Percentiles rank a stretch among this genome's conserved stretches.
These are phyloP conservation scores for Synaphobranchus kaupii DNA, from an alignment of 2,797 vertebrate species.

Conservation along the genomic window DNA sequence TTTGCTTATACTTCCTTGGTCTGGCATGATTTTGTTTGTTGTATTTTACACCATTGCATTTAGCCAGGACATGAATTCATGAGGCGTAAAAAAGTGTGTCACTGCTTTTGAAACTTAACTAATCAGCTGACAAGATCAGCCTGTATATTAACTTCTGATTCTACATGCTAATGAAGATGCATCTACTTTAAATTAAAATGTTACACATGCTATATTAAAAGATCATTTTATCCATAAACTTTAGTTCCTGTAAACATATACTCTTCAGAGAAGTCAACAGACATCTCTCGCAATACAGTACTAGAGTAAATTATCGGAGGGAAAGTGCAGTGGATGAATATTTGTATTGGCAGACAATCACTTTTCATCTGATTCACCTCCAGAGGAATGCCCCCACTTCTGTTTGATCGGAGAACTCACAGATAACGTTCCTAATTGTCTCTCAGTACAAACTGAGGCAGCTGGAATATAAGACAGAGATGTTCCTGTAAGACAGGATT, in stretches of 20 bases:
- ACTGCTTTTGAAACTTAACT: not conserved
- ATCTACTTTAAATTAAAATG: not conserved
- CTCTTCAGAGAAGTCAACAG: not conserved
- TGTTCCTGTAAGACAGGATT: too few species aligned
- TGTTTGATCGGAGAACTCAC: not conserved
- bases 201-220: not conserved
- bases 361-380: not conserved
- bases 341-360: not conserved
- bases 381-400: not conserved
- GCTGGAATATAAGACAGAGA: constrained; percentile 5
- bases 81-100: not conserved
- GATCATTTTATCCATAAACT: not conserved
- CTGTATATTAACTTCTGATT: not conserved
- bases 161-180: not conserved
- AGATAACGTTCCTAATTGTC: not conserved
- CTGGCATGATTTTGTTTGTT: not conserved
- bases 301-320: not conserved
- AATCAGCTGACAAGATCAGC: not conserved
- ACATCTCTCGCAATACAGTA: not conserved
- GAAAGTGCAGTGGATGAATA: not conserved
- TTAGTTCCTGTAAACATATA: not conserved
- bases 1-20: not conserved
- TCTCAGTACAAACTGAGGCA: not conserved
- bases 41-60: not conserved
- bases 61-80: not conserved